Percentiles rank a stretch among this genome's conserved stretches.
Evolutionary conservation across 37 sponge, comb jelly and placozoan genomes (phyloP).

Genomic region (Aphrocallistes beatrix): DNA sequence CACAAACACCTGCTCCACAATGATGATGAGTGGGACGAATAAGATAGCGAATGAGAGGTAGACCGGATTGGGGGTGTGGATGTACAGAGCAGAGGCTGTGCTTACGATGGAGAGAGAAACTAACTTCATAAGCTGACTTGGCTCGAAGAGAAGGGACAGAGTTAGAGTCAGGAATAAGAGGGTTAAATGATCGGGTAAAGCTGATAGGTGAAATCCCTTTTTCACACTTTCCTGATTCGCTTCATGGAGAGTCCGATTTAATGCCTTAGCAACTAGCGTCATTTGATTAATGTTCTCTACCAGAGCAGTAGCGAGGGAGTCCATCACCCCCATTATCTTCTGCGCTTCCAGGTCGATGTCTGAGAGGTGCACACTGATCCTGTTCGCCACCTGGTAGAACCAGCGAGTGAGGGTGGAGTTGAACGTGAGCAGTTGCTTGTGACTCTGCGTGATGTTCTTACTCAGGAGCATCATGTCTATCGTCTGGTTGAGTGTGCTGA

Average conservation of each 20-base stretch:
- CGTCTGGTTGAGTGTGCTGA: neutral
- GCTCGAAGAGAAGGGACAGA: neutral
- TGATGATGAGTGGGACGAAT: neutral
- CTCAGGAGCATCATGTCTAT: neutral
- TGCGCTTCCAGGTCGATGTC: neutral
- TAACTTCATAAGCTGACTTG: neutral
- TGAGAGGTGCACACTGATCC: neutral
- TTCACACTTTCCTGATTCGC: neutral
- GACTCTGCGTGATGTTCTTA: neutral
- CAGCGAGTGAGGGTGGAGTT: conserved; percentile 7
- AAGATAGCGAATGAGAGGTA: neutral
- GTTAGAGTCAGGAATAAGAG: neutral
- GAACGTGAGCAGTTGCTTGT: neutral
- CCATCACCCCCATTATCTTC: neutral
- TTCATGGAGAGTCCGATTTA: neutral
- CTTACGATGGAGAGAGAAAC: neutral
- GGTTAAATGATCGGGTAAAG: conserved; percentile 16
- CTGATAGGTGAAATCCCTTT: neutral
- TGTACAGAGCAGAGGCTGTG: neutral
- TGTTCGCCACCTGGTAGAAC: neutral
- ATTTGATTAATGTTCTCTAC: neutral
- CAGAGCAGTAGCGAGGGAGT: neutral
- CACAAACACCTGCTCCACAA: neutral
- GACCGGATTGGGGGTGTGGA: neutral
- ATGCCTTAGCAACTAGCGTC: neutral